Conservation (phyloP, 2,888 invertebrate species). For the Empis livida region DNA sequence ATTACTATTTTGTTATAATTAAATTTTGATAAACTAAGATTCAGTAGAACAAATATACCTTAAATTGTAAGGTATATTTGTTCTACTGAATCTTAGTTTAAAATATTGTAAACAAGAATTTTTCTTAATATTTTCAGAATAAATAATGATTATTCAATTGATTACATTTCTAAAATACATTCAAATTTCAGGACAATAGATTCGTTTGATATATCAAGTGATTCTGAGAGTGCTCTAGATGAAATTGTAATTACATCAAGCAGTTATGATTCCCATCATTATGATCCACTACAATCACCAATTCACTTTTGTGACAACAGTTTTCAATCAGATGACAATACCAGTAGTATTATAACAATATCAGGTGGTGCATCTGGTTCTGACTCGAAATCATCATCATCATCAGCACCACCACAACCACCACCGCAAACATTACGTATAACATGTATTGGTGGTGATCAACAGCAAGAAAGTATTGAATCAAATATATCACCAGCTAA, state of each 20-base stretch:
- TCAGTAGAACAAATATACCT: too few relatives aligned
- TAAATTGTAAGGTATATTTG: too few relatives aligned
- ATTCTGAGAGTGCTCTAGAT: constrained; percentile 33
- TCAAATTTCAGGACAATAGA: constrained; percentile 30
- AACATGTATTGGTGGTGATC: neutral
- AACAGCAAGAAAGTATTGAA: constrained; percentile 1
- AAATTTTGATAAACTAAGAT: too few relatives aligned
- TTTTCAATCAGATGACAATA: constrained; percentile 31
- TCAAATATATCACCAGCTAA: constrained; percentile 17
- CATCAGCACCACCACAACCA: constrained; percentile 16
- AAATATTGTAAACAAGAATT: too few relatives aligned
- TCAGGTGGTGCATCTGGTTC: neutral
- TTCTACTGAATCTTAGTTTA: too few relatives aligned
- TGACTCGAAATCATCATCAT: constrained; percentile 1
- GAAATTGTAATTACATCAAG: constrained; percentile 32
- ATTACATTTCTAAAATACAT: neutral
- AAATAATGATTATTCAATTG: too few relatives aligned
- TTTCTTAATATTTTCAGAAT: neutral
- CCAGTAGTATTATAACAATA: constrained; percentile 11
- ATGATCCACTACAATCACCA: constrained; percentile 31
- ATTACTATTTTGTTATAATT: too few relatives aligned
- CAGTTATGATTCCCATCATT: constrained; percentile 21
- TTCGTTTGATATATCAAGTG: constrained; percentile 36
- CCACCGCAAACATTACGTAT: constrained; percentile 16
- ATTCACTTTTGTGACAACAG: constrained; percentile 35